phyloP scores from a whole-genome alignment of 35 echinoderm and acorn worm genomes.

The Apostichopus parvimensis region DNA sequence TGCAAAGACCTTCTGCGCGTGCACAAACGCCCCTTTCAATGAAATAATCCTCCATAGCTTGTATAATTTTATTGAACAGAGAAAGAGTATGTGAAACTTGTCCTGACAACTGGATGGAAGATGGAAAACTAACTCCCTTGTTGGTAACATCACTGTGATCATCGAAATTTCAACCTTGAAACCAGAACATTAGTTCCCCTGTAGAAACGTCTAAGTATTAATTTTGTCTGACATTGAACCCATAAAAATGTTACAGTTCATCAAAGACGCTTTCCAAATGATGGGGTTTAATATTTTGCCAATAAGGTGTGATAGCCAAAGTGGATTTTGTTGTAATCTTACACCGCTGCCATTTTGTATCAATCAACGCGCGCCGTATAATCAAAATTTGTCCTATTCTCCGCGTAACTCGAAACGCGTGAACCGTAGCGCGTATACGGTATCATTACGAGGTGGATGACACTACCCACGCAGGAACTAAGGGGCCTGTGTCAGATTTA shows the following conservation, averaged over 20 bases:
- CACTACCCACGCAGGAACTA: not conserved
- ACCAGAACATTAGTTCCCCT: not conserved
- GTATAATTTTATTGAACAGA: not conserved
- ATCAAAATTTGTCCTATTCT: conserved; percentile 19
- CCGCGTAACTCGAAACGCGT: conserved; percentile 31
- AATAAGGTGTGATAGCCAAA: conserved; percentile 47
- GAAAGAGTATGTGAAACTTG: not conserved
- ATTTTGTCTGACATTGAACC: conserved; percentile 37
- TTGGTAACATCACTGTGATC: not conserved
- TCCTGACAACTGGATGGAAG: not conserved
- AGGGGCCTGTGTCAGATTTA: conserved; percentile 31
- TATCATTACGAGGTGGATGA: conserved; percentile 37
- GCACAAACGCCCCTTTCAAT: too few species aligned
- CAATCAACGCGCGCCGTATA: conserved; percentile 46
- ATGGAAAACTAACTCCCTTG: not conserved
- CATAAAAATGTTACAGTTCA: conserved; percentile 42
- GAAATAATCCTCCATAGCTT: not conserved
- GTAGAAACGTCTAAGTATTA: not conserved
- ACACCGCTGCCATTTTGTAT: conserved; percentile 48
- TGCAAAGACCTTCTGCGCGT: too few species aligned
- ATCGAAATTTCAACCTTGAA: conserved; percentile 18
- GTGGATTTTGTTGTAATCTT: conserved; percentile 23
- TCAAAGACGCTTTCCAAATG: conserved; percentile 15
- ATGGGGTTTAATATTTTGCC: conserved; percentile 47
- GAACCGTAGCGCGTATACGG: conserved; percentile 32